Percentiles rank a stretch among this genome's conserved stretches.
Evolutionary conservation across 2,888 invertebrate species (phyloP).

Genomic region (Pristionchus japonicus): DNA sequence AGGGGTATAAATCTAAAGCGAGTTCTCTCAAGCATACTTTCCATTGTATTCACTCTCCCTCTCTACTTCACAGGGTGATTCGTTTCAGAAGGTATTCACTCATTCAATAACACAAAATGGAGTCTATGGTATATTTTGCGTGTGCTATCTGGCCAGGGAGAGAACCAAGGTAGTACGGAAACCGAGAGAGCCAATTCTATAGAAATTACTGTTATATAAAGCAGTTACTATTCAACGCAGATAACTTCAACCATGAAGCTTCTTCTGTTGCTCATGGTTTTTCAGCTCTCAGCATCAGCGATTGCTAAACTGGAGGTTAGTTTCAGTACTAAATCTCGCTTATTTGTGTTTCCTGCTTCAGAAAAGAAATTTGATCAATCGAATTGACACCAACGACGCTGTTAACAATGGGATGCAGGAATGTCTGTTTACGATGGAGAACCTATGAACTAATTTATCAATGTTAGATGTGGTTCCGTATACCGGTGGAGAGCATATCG

Average conservation of each 20-base stretch:
- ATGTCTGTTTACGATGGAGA: neutral
- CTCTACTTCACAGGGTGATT: too few relatives aligned
- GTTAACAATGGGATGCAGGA: neutral
- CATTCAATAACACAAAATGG: too few relatives aligned
- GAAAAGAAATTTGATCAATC: neutral
- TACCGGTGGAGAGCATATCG: neutral
- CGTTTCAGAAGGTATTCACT: too few relatives aligned
- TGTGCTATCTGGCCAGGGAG: too few relatives aligned
- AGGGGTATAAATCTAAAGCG: too few relatives aligned
- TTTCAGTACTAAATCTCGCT: neutral
- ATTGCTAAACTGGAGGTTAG: neutral
- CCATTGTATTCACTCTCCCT: too few relatives aligned
- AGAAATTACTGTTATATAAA: too few relatives aligned
- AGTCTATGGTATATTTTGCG: too few relatives aligned
- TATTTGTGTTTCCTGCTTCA: neutral
- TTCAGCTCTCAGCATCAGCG: neutral
- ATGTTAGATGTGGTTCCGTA: neutral
- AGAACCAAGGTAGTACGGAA: too few relatives aligned
- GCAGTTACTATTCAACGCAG: neutral
- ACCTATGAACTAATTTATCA: neutral
- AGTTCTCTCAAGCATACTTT: too few relatives aligned
- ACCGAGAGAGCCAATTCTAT: too few relatives aligned
- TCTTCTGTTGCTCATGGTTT: neutral
- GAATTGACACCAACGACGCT: neutral
- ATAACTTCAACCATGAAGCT: neutral